Conservation (phyloP, 2,888 invertebrate species). For the Tridacna gigas region DNA sequence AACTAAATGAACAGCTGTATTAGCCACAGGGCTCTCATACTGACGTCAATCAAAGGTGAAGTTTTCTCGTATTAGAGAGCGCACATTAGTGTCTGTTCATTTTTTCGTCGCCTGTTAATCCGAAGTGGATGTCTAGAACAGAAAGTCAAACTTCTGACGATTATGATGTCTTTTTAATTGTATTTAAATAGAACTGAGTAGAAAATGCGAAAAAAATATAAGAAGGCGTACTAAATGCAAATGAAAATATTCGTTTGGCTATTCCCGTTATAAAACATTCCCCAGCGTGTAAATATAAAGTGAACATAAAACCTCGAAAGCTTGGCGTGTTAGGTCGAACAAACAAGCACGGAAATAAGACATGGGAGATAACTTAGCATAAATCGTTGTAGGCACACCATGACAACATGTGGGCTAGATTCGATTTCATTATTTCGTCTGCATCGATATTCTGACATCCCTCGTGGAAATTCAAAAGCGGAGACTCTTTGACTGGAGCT, state of each 20-base stretch:
- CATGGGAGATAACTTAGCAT: constrained; percentile 67
- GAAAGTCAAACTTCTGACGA: constrained; percentile 40
- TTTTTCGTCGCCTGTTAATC: constrained; percentile 69
- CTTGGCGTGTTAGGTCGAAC: constrained; percentile 50
- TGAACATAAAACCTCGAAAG: constrained; percentile 49
- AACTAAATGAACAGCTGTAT: constrained; percentile 32
- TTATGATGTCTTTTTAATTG: background rate
- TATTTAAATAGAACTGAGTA: background rate
- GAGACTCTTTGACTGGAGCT: no score
- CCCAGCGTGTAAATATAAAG: constrained; percentile 71
- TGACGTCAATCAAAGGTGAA: constrained; percentile 82
- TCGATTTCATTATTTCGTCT: constrained; percentile 40
- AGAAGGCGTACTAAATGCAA: constrained; percentile 39
- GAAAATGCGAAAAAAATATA: constrained; percentile 20
- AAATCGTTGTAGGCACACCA: constrained; percentile 61
- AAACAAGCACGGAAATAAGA: constrained; percentile 55
- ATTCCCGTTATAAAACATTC: constrained; percentile 83
- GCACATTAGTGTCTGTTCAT: constrained; percentile 78
- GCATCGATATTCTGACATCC: constrained; percentile 30
- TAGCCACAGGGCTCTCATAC: constrained; percentile 79
- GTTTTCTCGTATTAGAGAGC: constrained; percentile 82
- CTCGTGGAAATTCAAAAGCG: constrained; percentile 2
- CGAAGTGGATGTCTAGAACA: constrained; percentile 60
- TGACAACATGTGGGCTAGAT: constrained; percentile 51
- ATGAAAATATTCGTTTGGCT: constrained; percentile 68